Base-by-base conservation (phyloP, 1,140 invertebrate species). In the Polypedilum pembai region DNA sequence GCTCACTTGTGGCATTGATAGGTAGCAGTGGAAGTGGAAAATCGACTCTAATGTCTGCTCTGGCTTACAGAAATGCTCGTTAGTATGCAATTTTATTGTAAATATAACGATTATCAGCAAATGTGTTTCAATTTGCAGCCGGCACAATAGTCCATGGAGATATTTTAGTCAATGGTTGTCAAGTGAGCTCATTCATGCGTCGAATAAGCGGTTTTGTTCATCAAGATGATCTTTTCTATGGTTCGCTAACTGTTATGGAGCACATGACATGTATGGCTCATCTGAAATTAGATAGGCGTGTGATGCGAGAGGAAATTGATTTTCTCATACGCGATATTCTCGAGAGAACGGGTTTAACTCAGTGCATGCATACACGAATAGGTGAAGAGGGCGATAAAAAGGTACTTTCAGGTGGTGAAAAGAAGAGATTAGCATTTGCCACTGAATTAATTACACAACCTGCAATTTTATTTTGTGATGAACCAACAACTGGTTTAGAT, bases 391-490 rank as follows among this genome's bases (percentile, higher is more conserved):
- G 87, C 24, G 85, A 85, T 7, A 88, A 88, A 69, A 96, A 95
- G 81, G 91, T 94, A 0, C 86, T 98, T 1, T 98, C 96, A 0
- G 95, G 95, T 0, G 96, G 97, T 0, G 97, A 99, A 81, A 91
- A 90, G 78, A 98, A 97, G 78, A 85, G 96, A 73, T 83, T 99
- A 10, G 89, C 95, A 0, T 98, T 98, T 82, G 96, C 95, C 8
- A 91, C 93, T 3, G 96, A 98, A 91, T 84, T 98, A 18, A 80
- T 98, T 17, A 97, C 94, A 10, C 92, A 98, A 84, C 96, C 96
- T 0, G 89, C 92, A 3, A 85, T 99, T 40, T 82, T 98, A 75
- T 98, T 98, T 82, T 94, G 96, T 80, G 97, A 99, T 80, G 97
- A 99, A 79, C 95, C 96, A 4, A 99, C 96, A 0, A 97, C 92